Conservation (phyloP, 2,113 vertebrate species). For the Rhabdornis inornatus region DNA sequence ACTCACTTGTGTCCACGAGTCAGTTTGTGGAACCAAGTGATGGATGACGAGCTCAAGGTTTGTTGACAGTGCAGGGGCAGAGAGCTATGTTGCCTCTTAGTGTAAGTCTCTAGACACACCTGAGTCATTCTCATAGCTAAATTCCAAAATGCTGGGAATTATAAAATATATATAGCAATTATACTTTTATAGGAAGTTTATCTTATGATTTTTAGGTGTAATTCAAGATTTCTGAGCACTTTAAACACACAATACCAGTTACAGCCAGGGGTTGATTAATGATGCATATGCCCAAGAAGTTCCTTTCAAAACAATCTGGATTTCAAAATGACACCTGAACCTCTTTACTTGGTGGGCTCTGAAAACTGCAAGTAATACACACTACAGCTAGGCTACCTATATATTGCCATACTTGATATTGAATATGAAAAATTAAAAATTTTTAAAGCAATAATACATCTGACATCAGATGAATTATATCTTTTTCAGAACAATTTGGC, state of each 20-base stretch:
- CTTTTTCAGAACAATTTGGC: not conserved
- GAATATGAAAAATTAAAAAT: not conserved
- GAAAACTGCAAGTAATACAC: not conserved
- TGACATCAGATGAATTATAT: not conserved
- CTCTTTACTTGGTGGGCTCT: not conserved
- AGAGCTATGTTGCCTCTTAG: not conserved
- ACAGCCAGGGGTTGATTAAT: not conserved
- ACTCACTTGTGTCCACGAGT: rapidly evolving
- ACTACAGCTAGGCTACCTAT: not conserved
- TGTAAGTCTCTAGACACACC: not conserved
- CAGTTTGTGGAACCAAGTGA: not conserved
- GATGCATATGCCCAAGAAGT: not conserved
- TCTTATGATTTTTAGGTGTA: not conserved
- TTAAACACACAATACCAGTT: not conserved
- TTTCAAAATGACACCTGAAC: not conserved
- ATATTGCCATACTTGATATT: not conserved
- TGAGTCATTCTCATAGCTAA: not conserved
- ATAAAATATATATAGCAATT: not conserved
- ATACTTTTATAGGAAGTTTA: not conserved
- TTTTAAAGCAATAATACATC: not conserved
- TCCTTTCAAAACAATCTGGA: not conserved
- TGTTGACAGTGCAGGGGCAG: rapidly evolving
- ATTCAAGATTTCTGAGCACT: not conserved
- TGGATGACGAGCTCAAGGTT: not conserved
- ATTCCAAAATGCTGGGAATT: not conserved